A percentile compares a stretch with the other conserved stretches of the same genome.
These are phyloP conservation scores for Halocynthia roretzi DNA, from an alignment of 23 tunicate genomes.

Conservation along the genomic window DNA sequence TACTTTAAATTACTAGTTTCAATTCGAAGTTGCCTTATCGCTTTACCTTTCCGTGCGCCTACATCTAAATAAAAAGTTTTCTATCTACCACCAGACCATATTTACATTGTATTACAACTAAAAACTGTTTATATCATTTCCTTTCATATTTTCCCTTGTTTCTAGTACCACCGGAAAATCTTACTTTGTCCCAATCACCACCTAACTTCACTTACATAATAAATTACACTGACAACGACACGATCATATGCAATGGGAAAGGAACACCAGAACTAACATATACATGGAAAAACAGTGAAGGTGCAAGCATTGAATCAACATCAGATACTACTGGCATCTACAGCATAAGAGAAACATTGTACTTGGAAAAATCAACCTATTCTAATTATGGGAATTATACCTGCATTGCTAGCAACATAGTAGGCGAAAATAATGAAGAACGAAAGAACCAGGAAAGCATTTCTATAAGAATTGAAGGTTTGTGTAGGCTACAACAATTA, in stretches of 20 bases:
- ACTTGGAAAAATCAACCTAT: slow-evolving; percentile 6
- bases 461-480: neutral
- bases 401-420: neutral
- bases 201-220: slow-evolving; percentile 1
- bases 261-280: slow-evolving; percentile 4
- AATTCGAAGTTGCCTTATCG: no score
- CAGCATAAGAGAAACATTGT: neutral
- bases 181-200: no score
- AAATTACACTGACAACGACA: neutral
- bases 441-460: neutral
- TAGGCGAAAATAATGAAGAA: neutral
- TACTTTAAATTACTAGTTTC: no score
- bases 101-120: no score
- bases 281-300: neutral
- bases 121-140: no score
- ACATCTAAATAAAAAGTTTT: no score
- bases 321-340: neutral
- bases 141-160: no score
- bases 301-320: neutral
- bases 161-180: no score
- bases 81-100: no score
- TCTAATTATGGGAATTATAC: slow-evolving; percentile 4
- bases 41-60: no score
- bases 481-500: neutral
- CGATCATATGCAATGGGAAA: neutral